These are phyloP conservation scores for Pelosia muscerda DNA, from an alignment of 2,888 invertebrate genomes.

Conservation along the genomic window DNA sequence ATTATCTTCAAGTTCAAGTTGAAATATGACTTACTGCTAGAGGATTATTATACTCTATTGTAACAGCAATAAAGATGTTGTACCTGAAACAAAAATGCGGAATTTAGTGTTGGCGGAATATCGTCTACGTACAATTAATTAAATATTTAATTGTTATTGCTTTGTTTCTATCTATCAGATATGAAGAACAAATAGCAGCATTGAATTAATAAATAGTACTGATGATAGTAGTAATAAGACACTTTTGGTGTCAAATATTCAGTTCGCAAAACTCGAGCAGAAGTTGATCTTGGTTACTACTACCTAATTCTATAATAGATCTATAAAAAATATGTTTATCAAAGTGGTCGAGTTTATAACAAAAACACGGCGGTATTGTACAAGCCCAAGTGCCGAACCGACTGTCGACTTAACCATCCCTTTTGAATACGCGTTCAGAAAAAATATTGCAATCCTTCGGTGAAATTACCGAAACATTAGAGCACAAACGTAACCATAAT, in stretches of 20 bases:
- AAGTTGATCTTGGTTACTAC: neutral
- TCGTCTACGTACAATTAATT: conserved; percentile 42
- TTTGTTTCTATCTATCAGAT: conserved; percentile 2
- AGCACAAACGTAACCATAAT: too few relatives aligned
- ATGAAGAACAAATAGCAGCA: neutral
- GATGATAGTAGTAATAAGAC: neutral
- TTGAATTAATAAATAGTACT: too few relatives aligned
- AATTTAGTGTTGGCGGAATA: conserved; percentile 51
- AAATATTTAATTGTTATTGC: conserved; percentile 31
- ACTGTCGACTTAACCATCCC: too few relatives aligned
- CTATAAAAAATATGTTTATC: too few relatives aligned
- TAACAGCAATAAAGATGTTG: neutral
- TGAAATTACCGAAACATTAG: too few relatives aligned
- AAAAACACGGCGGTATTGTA: too few relatives aligned
- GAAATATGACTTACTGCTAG: conserved; percentile 30
- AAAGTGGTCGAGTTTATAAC: too few relatives aligned
- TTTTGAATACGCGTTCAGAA: too few relatives aligned
- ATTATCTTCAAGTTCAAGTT: conserved; percentile 60
- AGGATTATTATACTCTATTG: conserved; percentile 19
- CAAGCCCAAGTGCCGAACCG: too few relatives aligned
- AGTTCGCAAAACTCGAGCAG: too few relatives aligned
- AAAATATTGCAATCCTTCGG: too few relatives aligned
- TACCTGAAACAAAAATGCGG: conserved; percentile 17
- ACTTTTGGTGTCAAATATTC: neutral
- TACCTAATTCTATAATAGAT: too few relatives aligned